phyloP scores from a whole-genome alignment of 2,113 vertebrate species.

The Corythaixoides concolor region DNA sequence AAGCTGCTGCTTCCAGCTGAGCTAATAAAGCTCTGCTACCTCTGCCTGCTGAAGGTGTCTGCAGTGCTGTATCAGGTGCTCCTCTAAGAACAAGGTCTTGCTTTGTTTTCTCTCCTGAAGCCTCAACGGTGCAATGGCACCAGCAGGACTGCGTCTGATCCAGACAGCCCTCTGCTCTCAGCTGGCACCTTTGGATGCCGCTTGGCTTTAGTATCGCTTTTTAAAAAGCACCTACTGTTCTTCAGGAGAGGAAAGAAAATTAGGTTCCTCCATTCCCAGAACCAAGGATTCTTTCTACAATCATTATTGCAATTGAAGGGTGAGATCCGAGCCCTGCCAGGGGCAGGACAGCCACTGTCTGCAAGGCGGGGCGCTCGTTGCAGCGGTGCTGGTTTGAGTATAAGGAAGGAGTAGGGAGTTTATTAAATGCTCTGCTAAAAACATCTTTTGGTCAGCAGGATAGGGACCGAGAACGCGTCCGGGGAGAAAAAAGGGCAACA shows the following conservation, averaged over 20 bases:
- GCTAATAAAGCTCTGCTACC: background rate
- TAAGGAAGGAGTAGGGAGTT: background rate
- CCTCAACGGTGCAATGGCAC: accelerated
- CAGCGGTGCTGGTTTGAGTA: no score
- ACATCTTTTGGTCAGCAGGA: background rate
- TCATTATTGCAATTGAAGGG: accelerated
- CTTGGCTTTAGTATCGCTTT: accelerated
- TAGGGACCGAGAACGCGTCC: background rate
- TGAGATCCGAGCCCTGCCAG: background rate
- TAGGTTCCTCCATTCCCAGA: background rate
- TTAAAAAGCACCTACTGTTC: background rate
- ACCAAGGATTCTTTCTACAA: background rate
- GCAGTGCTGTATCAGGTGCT: background rate
- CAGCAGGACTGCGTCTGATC: background rate
- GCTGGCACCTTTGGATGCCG: background rate
- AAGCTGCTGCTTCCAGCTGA: background rate
- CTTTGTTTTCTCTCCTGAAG: background rate
- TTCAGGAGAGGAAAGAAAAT: background rate
- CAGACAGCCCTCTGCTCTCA: background rate
- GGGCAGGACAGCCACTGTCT: background rate
- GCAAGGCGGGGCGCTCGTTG: accelerated
- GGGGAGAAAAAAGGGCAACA: background rate
- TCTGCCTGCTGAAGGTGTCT: background rate
- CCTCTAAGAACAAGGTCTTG: background rate
- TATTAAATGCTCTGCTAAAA: background rate